phyloP scores from a whole-genome alignment of 1,140 invertebrate species.

The Ostrea denselamellosa region DNA sequence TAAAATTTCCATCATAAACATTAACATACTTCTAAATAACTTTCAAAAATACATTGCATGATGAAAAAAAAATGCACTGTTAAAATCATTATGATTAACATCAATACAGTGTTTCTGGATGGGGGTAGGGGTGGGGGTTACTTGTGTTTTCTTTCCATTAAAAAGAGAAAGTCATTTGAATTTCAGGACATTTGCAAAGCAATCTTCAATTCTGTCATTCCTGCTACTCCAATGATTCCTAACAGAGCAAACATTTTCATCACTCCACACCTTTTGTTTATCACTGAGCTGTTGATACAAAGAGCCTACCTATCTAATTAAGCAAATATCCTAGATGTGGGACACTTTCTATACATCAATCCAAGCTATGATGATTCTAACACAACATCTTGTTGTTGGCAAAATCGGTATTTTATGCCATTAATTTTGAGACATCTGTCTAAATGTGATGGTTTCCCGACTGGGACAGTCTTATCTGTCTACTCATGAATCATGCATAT shows the following conservation, averaged over 20 bases:
- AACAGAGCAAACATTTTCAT: neutral
- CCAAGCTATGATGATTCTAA: neutral
- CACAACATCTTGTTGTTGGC: slow-evolving; percentile 1
- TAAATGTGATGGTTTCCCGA: slow-evolving; percentile 35
- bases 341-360: neutral
- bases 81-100: no score
- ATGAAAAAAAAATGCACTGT: no score
- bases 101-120: no score
- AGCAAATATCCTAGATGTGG: neutral
- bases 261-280: slow-evolving; percentile 31
- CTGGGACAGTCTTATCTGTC: slow-evolving; percentile 3
- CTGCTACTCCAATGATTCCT: neutral
- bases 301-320: slow-evolving; percentile 26
- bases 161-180: neutral
- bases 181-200: neutral
- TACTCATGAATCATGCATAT: neutral
- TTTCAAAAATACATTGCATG: no score
- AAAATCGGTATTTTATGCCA: slow-evolving; percentile 32
- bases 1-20: no score
- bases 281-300: neutral
- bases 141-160: no score
- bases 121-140: no score
- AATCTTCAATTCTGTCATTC: neutral
- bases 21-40: no score
- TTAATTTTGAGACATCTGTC: slow-evolving; percentile 36